A percentile compares a stretch with the other conserved stretches of the same genome.
Conservation (phyloP, 1,140 invertebrate species). For the Hylaeus volcanicus region DNA sequence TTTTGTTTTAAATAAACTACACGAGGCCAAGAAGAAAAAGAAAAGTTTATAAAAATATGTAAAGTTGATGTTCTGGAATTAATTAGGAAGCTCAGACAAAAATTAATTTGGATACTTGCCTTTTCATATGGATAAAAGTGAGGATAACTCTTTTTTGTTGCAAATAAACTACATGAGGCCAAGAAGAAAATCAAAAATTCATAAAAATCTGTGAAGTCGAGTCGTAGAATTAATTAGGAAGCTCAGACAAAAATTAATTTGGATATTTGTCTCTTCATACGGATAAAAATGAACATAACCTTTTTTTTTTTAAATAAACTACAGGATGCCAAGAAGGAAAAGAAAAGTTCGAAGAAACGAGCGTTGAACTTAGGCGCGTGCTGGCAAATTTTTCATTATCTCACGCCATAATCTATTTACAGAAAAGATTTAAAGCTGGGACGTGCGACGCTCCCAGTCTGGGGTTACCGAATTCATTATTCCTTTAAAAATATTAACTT, state of each 20-base stretch:
- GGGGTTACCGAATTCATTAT: slow-evolving; percentile 63
- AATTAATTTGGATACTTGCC: too few relatives aligned
- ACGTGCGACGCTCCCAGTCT: slow-evolving; percentile 47
- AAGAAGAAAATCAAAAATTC: slow-evolving; percentile 20
- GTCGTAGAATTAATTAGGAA: too few relatives aligned
- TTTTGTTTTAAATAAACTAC: too few relatives aligned
- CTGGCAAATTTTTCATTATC: slow-evolving; percentile 67
- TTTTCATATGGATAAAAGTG: too few relatives aligned
- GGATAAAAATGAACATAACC: too few relatives aligned
- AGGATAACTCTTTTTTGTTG: background rate
- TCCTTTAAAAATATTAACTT: slow-evolving; percentile 68
- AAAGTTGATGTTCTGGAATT: too few relatives aligned
- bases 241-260: too few relatives aligned
- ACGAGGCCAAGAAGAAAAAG: too few relatives aligned
- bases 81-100: too few relatives aligned
- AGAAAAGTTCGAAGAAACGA: slow-evolving; percentile 38
- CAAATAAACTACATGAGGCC: background rate
- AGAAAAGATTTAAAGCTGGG: slow-evolving; percentile 64
- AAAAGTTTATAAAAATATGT: too few relatives aligned
- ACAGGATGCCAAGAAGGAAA: background rate
- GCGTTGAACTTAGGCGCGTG: slow-evolving; percentile 48
- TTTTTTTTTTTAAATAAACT: background rate
- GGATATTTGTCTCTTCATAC: too few relatives aligned
- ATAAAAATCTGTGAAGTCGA: too few relatives aligned
- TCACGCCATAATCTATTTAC: slow-evolving; percentile 62